Evolutionary conservation across 2,113 vertebrate species (phyloP).

Genomic region (Aphelocoma coerulescens): DNA sequence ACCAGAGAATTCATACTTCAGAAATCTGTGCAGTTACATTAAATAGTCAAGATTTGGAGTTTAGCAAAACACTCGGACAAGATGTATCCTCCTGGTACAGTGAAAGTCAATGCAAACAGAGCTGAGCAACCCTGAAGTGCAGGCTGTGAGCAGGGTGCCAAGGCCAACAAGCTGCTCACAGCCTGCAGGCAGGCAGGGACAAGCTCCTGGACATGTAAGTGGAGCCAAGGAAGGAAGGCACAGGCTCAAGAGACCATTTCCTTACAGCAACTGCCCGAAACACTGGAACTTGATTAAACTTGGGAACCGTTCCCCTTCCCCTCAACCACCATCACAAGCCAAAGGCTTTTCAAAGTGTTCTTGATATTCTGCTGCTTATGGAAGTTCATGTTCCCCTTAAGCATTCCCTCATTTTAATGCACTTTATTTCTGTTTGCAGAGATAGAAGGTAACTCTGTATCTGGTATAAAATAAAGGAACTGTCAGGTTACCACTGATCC

Average conservation of each 20-base stretch:
- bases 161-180: background rate
- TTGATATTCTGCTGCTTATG: background rate
- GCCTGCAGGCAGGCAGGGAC: background rate
- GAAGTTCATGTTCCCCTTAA: background rate
- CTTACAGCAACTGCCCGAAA: background rate
- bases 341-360: background rate
- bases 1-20: background rate
- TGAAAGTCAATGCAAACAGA: background rate
- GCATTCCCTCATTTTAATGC: background rate
- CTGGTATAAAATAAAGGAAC: background rate
- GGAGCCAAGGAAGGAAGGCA: background rate
- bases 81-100: background rate
- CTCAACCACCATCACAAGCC: background rate
- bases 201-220: accelerated
- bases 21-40: background rate
- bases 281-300: background rate
- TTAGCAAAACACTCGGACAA: background rate
- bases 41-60: background rate
- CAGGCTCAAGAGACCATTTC: background rate
- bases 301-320: background rate
- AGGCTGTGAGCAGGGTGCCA: background rate
- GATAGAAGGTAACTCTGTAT: background rate
- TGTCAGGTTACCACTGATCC: background rate
- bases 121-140: background rate
- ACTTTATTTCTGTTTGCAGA: background rate